Evolutionary conservation across 1,140 invertebrate species (phyloP).

Genomic region (Grapholita molesta): DNA sequence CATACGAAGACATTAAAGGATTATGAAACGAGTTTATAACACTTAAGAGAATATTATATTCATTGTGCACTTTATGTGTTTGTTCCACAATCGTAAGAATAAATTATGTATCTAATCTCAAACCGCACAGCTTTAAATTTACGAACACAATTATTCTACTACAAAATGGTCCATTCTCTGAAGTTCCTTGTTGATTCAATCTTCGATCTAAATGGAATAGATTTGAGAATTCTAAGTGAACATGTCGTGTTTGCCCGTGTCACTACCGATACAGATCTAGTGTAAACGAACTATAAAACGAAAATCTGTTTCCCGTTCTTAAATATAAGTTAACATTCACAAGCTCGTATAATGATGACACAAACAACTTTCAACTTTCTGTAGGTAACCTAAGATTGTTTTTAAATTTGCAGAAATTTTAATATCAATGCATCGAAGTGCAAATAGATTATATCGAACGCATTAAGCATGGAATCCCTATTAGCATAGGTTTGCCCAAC

Average conservation of each 20-base stretch:
- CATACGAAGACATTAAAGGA: not conserved
- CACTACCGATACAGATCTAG: not conserved
- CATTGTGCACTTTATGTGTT: not conserved
- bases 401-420: not conserved
- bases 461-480: not conserved
- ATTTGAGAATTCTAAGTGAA: constrained; percentile 5
- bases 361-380: not conserved
- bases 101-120: not conserved
- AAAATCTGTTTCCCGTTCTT: not conserved
- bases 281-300: not conserved
- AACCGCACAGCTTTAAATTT: not conserved
- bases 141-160: not conserved
- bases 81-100: not conserved
- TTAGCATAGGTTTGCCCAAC: not conserved
- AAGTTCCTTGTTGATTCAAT: not conserved
- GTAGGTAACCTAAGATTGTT: not conserved
- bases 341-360: not conserved
- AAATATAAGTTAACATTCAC: not conserved
- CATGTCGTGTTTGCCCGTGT: not conserved
- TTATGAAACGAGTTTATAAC: not conserved
- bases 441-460: not conserved
- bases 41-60: not conserved
- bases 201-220: not conserved
- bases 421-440: not conserved
- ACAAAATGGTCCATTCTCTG: not conserved